Base-by-base conservation (phyloP, 1,140 invertebrate genomes). In the Megalopta genalis region DNA sequence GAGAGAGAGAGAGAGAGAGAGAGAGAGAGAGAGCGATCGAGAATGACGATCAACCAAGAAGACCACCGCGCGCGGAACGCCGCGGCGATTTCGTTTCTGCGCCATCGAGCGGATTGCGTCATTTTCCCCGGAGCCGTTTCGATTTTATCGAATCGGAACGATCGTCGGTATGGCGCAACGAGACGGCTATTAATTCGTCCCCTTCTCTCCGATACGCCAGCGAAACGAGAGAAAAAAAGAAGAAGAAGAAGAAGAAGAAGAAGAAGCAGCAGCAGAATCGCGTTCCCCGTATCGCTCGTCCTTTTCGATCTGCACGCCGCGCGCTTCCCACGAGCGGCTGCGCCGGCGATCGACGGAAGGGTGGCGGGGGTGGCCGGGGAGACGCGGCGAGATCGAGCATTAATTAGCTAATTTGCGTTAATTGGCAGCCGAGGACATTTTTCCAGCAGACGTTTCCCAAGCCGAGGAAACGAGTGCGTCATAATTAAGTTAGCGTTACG, bases 391-490 rank as follows among this genome's bases (percentile, higher is more conserved):
- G 87, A 91, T 91, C 90, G 88, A 68, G 85, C 82, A 91, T 91
- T 91, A 92, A 92, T 93, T 92, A 93, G 90, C 89, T 90, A 93
- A 93, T 92, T 92, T 90, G 78, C 88, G 92, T 90, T 93, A 93
- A 93, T 92, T 90, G 89, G 73, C 86, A 86, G 42, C 65, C 90
- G 89, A 91, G 91, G 92, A 93, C 91, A 89, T 91, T 91, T 92
- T 92, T 90, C 88, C 86, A 78, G 62, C 69, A 69, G 76, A 37
- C 79, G 87, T 92, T 93, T 93, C 91, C 92, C 91, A 91, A 89
- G 91, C 90, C 85, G 84, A 77, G 91, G 86, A 92, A 93, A 92
- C 91, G 86, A 91, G 91, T 90, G 88, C 91, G 89, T 92, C 91
- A 92, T 93, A 93, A 92, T 92, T 93, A 86, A 92, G 90, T 93